Conservation (phyloP, 2,113 vertebrate species). For the Odontesthes bonariensis region DNA sequence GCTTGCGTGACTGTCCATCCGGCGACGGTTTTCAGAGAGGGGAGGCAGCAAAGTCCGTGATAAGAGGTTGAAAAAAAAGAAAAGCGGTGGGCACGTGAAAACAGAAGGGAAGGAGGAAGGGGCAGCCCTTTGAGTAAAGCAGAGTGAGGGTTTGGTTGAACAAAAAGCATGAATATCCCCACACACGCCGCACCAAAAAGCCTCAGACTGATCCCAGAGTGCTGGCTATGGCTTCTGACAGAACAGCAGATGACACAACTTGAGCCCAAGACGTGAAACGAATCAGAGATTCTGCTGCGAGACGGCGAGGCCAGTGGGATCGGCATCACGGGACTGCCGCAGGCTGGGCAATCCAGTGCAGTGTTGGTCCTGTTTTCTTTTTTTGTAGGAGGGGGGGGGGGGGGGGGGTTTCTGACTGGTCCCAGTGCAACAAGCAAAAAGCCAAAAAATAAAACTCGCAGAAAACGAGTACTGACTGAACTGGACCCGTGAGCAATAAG, state of each 20-base stretch:
- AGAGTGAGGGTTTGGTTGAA: slow-evolving; percentile 38
- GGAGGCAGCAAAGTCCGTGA: slow-evolving; percentile 20
- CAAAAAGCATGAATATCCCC: neutral
- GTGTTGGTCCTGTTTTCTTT: slow-evolving; percentile 47
- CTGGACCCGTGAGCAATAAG: slow-evolving; percentile 19
- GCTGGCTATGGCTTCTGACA: slow-evolving; percentile 71
- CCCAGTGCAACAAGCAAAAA: slow-evolving; percentile 42
- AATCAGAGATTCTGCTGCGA: slow-evolving; percentile 4
- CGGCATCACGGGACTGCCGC: slow-evolving; percentile 4
- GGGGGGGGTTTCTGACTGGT: slow-evolving; percentile 14
- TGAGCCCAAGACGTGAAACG: neutral
- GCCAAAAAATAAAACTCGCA: too few relatives aligned
- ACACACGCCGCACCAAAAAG: slow-evolving; percentile 50
- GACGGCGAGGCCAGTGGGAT: slow-evolving; percentile 12
- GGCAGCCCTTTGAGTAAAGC: slow-evolving; percentile 83
- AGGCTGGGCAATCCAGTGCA: slow-evolving; percentile 35
- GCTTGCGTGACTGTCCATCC: slow-evolving; percentile 11
- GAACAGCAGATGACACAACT: neutral
- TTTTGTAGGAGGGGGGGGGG: too few relatives aligned
- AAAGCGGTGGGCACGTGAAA: neutral
- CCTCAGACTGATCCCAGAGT: slow-evolving; percentile 44
- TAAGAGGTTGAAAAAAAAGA: slow-evolving; percentile 15
- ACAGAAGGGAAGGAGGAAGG: slow-evolving; percentile 16
- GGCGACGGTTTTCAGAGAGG: slow-evolving; percentile 1
- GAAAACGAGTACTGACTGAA: slow-evolving; percentile 43